These are phyloP conservation scores for Zophobas morio DNA, from an alignment of 1,140 invertebrate genomes.

Conservation along the genomic window DNA sequence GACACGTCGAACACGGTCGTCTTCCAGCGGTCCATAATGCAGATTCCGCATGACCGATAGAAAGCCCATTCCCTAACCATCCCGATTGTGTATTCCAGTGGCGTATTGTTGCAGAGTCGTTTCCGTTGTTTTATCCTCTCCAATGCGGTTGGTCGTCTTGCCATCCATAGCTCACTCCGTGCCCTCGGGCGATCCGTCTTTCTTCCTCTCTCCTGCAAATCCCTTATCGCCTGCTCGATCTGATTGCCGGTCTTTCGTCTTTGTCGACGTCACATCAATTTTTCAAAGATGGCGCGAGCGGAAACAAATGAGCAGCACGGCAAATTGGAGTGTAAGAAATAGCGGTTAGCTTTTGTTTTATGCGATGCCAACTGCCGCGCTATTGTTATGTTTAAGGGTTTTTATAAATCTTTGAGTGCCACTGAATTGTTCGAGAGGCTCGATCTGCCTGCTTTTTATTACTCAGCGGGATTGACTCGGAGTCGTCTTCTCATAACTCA, in stretches of 20 bases:
- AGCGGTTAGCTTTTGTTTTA: constrained; percentile 69
- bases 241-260: constrained; percentile 66
- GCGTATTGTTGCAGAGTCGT: constrained; percentile 59
- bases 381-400: constrained; percentile 67
- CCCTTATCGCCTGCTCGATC: constrained; percentile 60
- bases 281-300: constrained; percentile 67
- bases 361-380: constrained; percentile 66
- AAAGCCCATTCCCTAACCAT: not conserved
- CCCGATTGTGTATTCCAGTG: constrained; percentile 62
- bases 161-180: constrained; percentile 59
- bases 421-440: constrained; percentile 58
- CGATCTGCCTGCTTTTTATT: constrained; percentile 63
- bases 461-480: constrained; percentile 57
- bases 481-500: constrained; percentile 12
- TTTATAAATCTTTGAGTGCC: constrained; percentile 65
- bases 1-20: too few species aligned
- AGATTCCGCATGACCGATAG: constrained; percentile 48
- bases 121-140: constrained; percentile 60
- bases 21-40: not conserved
- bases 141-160: constrained; percentile 60
- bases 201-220: constrained; percentile 47
- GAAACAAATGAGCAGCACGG: constrained; percentile 68
- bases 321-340: constrained; percentile 68
- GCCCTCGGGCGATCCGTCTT: constrained; percentile 46
- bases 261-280: constrained; percentile 67